Evolutionary conservation across 2,888 invertebrate genomes (phyloP).

Genomic region (Pogonocherus hispidulus): DNA sequence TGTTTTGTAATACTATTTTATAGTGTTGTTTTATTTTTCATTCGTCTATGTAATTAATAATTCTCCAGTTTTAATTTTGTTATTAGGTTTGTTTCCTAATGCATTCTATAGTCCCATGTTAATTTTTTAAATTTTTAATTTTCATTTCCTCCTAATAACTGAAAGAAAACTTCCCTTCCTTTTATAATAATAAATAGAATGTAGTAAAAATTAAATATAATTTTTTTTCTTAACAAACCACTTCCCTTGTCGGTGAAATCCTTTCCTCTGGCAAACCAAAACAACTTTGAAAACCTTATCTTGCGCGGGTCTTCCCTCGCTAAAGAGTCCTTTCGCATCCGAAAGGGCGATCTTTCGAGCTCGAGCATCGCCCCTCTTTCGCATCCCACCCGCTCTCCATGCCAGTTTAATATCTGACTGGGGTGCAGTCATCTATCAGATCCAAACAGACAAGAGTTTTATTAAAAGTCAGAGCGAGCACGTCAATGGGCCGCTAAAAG

Average conservation of each 20-base stretch:
- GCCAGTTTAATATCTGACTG: constrained; percentile 70
- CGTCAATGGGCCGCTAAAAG: constrained; percentile 66
- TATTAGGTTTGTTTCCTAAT: too few relatives aligned
- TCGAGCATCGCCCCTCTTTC: constrained; percentile 54
- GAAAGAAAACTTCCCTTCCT: too few relatives aligned
- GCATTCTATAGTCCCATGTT: too few relatives aligned
- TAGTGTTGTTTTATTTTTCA: too few relatives aligned
- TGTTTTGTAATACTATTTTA: too few relatives aligned
- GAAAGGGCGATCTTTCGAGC: constrained; percentile 63
- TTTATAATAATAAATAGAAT: too few relatives aligned
- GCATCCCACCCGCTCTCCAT: constrained; percentile 48
- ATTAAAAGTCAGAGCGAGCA: constrained; percentile 70
- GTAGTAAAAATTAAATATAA: too few relatives aligned
- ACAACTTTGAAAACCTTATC: constrained; percentile 20
- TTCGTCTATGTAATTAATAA: too few relatives aligned
- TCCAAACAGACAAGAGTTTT: constrained; percentile 73
- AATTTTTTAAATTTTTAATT: too few relatives aligned
- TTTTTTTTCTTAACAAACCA: too few relatives aligned
- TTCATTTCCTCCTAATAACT: too few relatives aligned
- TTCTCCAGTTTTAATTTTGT: too few relatives aligned
- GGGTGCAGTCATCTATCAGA: constrained; percentile 72
- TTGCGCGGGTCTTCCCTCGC: constrained; percentile 37
- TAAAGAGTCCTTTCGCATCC: constrained; percentile 58
- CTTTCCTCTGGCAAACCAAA: neutral
- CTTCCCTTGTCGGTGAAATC: neutral